Conservation (phyloP, 2,888 invertebrate genomes). For the Onchidella celtica region DNA sequence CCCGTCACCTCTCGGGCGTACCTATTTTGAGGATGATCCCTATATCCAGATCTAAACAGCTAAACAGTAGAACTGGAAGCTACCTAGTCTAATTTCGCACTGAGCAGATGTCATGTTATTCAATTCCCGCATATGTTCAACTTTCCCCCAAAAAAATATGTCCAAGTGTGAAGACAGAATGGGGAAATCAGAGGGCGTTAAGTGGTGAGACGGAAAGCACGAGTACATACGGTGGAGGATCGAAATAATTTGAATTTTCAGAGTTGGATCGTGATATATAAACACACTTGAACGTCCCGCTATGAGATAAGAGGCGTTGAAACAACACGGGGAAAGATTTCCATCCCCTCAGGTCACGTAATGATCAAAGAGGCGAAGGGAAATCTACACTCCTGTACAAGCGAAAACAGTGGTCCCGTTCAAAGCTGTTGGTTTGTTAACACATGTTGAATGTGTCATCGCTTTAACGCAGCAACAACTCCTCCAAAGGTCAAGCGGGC, state of each 20-base stretch:
- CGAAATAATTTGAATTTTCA: neutral
- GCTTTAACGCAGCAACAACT: neutral
- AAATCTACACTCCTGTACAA: neutral
- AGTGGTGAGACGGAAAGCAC: neutral
- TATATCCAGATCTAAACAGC: too few species aligned
- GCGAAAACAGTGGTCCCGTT: neutral
- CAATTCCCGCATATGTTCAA: too few species aligned
- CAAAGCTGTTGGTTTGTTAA: constrained; percentile 1
- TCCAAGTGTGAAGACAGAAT: too few species aligned
- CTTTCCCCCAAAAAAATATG: too few species aligned
- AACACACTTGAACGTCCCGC: neutral
- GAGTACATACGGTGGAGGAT: neutral
- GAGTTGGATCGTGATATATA: neutral
- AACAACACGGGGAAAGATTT: constrained; percentile 1
- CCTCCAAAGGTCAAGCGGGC: constrained; percentile 17
- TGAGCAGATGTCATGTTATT: too few species aligned
- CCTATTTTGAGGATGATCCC: too few species aligned
- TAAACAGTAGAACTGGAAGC: too few species aligned
- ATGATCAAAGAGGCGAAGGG: neutral
- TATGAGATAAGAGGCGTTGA: neutral
- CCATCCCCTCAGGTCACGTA: neutral
- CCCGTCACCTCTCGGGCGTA: too few species aligned
- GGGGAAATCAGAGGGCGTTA: too few species aligned
- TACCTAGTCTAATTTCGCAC: too few species aligned
- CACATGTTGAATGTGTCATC: constrained; percentile 1